Evolutionary conservation across 2,113 vertebrate species (phyloP), one percentile per base, ranked within the genome.

Genomic region (Anolis sagrei): DNA sequence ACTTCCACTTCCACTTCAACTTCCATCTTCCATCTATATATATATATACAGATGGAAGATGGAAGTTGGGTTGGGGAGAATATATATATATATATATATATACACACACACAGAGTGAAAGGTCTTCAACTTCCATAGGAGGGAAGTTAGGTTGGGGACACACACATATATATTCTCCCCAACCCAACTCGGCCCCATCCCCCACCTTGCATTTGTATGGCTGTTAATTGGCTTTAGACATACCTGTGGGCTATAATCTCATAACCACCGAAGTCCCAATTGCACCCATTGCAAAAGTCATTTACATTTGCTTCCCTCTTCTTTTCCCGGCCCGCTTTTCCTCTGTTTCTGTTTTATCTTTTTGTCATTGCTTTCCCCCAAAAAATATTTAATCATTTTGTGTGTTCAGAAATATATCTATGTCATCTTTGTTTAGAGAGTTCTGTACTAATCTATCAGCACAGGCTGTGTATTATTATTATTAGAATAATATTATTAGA

Each of bases 161-260:
- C n/a, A n/a, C n/a, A n/a, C n/a, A 51, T 51, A 51, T 51, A 51
- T 51, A 51, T 64, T 21, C 11, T 70, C 83, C 75, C 34, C 34
- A 75, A 68, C 27, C 84, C 16, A 29, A 4, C 54, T 64, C n/a
- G 14, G 2, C 51, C 76, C 69, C 36, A n/a, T n/a, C n/a, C n/a
- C n/a, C n/a, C 62, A 44, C 29, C 69, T 66, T 75, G 69, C 58
- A 74, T 86, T 86, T 66, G 36, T 29, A 61, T 66, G 58, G 36
- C 69, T 86, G 69, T 90, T 77, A 74, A 86, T 89, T 87, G 21
- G 32, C 70, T 68, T 68, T 49, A 75, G 83, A 85, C 80, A 0
- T 90, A 86, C 82, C 49, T 85, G 82, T 3, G 75, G 66, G 61
- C 32, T 90, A 84, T 72, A 58, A 25, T 75, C 80, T 74, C 61